These are phyloP conservation scores for Heteronetta atricapilla DNA, from an alignment of 2,113 vertebrate genomes.

Conservation along the genomic window DNA sequence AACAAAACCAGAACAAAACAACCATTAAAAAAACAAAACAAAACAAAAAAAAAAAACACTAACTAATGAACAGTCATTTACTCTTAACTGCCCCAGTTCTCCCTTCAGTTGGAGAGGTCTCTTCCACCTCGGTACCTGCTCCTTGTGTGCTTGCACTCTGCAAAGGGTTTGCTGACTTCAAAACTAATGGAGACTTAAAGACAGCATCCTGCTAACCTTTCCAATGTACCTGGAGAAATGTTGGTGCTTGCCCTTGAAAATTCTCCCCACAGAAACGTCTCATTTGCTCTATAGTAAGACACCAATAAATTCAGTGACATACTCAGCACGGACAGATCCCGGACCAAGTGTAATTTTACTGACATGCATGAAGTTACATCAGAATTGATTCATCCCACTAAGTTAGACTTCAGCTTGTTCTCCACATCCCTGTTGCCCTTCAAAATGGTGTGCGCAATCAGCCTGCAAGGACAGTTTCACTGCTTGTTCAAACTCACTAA, in stretches of 20 bases:
- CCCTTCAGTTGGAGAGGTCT: rapidly evolving
- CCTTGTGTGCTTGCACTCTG: not conserved
- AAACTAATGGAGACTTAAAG: too few species aligned
- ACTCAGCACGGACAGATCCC: not conserved
- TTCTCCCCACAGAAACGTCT: not conserved
- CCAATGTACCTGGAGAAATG: rapidly evolving
- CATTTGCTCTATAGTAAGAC: not conserved
- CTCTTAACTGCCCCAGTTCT: not conserved
- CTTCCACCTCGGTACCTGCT: not conserved
- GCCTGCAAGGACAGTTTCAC: not conserved
- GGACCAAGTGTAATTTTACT: not conserved
- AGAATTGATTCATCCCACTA: not conserved
- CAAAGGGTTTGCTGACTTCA: not conserved
- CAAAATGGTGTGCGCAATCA: not conserved
- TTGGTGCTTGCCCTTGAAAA: not conserved
- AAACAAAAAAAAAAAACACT: not conserved
- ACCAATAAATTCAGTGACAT: not conserved
- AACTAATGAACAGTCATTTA: rapidly evolving
- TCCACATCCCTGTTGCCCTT: not conserved
- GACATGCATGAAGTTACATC: not conserved
- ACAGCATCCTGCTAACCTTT: not conserved
- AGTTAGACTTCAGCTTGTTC: not conserved
- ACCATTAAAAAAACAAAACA: not conserved
- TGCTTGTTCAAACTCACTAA: not conserved
- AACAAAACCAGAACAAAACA: not conserved